Conservation (phyloP, 1,140 invertebrate genomes). For the Panagrolaimus sp. region DNA sequence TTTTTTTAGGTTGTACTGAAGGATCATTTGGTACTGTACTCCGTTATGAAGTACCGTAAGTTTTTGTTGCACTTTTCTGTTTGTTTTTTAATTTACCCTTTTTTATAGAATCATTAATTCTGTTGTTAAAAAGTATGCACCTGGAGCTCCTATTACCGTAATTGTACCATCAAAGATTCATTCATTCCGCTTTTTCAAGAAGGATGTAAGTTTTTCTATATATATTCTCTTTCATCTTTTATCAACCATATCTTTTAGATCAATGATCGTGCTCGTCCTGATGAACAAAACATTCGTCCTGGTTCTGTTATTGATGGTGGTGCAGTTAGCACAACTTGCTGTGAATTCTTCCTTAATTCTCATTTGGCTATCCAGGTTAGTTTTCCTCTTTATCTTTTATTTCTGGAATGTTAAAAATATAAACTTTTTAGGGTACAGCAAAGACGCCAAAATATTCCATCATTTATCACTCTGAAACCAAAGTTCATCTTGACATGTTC, state of each 20-base stretch:
- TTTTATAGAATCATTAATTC: conserved; percentile 16
- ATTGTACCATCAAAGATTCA: conserved; percentile 36
- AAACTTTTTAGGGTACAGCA: no score
- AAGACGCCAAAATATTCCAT: no score
- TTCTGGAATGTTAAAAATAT: no score
- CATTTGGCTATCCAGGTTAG: conserved; percentile 18
- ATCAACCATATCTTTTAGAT: no score
- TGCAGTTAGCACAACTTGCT: conserved; percentile 13
- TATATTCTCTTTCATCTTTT: no score
- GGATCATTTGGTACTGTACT: conserved; percentile 26
- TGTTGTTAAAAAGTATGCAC: conserved; percentile 7
- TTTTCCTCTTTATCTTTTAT: no score
- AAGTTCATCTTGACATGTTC: no score
- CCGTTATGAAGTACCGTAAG: conserved; percentile 28
- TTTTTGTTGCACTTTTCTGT: no score
- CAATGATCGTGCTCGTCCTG: background rate
- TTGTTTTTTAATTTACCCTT: no score
- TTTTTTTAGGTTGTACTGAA: conserved; percentile 17
- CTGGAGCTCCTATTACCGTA: conserved; percentile 22
- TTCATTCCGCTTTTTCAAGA: conserved; percentile 33
- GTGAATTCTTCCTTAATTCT: conserved; percentile 21
- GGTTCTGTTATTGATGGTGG: conserved; percentile 22
- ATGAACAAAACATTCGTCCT: conserved; percentile 17
- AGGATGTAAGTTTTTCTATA: conserved; percentile 10
- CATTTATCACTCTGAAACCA: no score